A percentile compares a stretch with the other conserved stretches of the same genome.
These are phyloP conservation scores for Polylopha cassiicola DNA, from an alignment of 2,888 invertebrate species.

Conservation along the genomic window DNA sequence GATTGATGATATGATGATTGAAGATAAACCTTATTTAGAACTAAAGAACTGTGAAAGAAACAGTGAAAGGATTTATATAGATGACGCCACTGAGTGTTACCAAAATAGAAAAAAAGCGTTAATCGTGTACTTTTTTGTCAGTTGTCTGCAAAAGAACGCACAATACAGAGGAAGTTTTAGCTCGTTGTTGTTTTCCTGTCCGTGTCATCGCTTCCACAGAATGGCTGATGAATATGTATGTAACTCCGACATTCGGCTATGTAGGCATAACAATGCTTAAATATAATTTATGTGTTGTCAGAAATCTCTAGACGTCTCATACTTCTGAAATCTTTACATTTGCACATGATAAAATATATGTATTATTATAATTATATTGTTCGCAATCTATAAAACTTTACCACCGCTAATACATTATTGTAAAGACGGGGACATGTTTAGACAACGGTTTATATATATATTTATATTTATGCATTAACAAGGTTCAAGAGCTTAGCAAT, in stretches of 20 bases:
- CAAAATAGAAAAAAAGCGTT: too few species aligned
- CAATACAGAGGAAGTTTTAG: conserved; percentile 37
- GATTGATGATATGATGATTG: too few species aligned
- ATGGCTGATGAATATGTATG: conserved; percentile 32
- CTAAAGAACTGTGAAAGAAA: too few species aligned
- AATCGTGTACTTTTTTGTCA: too few species aligned
- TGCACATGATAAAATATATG: neutral
- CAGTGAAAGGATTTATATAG: too few species aligned
- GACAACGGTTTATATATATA: too few species aligned
- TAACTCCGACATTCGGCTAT: conserved; percentile 24
- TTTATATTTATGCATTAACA: conserved; percentile 7
- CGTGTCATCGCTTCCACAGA: conserved; percentile 34
- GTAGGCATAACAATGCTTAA: conserved; percentile 22
- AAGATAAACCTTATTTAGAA: too few species aligned
- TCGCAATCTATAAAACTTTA: too few species aligned
- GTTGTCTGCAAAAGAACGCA: conserved; percentile 27
- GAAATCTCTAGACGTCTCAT: conserved; percentile 6
- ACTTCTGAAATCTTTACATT: neutral
- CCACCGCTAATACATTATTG: too few species aligned
- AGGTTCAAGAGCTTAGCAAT: conserved; percentile 10
- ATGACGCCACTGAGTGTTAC: too few species aligned
- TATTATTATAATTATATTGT: too few species aligned
- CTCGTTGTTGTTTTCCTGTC: conserved; percentile 47
- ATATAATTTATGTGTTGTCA: conserved; percentile 9
- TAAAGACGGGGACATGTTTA: too few species aligned